These are phyloP conservation scores for Rhyacophila brunnea DNA, from an alignment of 1,140 invertebrate genomes.

Conservation along the genomic window DNA sequence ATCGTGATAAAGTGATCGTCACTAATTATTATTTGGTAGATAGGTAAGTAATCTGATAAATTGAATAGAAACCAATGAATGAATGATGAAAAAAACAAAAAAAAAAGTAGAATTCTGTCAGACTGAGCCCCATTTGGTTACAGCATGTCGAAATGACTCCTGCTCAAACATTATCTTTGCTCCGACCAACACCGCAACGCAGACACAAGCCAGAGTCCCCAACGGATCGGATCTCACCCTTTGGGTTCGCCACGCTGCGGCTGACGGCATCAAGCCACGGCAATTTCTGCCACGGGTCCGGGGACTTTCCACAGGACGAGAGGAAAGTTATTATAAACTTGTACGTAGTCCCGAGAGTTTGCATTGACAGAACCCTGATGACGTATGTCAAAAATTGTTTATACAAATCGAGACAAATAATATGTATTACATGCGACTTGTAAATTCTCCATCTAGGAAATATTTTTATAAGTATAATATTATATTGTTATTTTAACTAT, in stretches of 20 bases:
- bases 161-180: constrained; percentile 30
- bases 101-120: constrained; percentile 21
- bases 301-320: constrained; percentile 35
- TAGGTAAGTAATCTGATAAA: no score
- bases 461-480: not conserved
- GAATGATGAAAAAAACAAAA: constrained; percentile 8
- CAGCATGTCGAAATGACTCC: not conserved
- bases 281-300: constrained; percentile 36
- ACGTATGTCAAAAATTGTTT: not conserved
- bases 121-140: constrained; percentile 36
- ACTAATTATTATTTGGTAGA: no score
- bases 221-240: constrained; percentile 18
- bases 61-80: constrained; percentile 3
- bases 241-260: constrained; percentile 6
- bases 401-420: not conserved
- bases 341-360: constrained; percentile 33
- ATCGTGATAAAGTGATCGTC: no score
- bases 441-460: constrained; percentile 6
- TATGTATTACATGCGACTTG: constrained; percentile 1
- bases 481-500: no score
- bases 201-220: constrained; percentile 15
- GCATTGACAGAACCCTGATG: constrained; percentile 23
- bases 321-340: constrained; percentile 8
- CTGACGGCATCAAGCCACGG: constrained; percentile 28
- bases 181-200: constrained; percentile 27